Conservation (phyloP, 2,113 vertebrate species). For the Aptenodytes forsteri region DNA sequence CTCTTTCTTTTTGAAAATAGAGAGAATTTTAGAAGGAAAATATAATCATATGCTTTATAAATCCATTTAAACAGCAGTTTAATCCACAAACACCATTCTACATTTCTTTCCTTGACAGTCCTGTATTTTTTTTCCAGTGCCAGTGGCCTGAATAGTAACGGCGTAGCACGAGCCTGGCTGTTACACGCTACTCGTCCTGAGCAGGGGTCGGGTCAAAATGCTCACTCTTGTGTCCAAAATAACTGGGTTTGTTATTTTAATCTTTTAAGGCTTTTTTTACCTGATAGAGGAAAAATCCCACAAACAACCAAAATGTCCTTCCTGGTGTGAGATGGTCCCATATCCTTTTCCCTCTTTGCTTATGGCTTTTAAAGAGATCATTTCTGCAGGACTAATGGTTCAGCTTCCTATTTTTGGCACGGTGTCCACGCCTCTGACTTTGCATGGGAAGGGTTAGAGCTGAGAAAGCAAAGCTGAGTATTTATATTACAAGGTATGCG, state of each 20-base stretch:
- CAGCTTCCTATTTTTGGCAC: constrained; percentile 13
- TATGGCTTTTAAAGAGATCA: neutral
- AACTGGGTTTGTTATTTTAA: neutral
- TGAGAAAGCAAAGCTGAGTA: constrained; percentile 10
- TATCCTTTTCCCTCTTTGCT: neutral
- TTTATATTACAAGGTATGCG: neutral
- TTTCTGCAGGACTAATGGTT: neutral
- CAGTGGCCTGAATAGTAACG: neutral
- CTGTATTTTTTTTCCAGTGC: neutral
- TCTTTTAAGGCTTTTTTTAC: neutral
- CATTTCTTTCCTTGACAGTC: neutral
- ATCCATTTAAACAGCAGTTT: constrained; percentile 31
- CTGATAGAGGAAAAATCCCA: neutral
- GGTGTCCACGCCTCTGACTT: neutral
- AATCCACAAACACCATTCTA: neutral
- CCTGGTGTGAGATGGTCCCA: neutral
- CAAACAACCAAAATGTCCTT: neutral
- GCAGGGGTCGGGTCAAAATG: neutral
- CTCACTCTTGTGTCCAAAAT: neutral
- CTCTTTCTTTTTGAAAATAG: neutral
- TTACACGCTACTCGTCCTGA: neutral
- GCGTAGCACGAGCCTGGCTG: neutral
- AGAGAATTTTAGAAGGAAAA: constrained; percentile 16
- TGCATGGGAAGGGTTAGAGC: neutral
- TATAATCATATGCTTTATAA: neutral